A percentile compares a stretch with the other conserved stretches of the same genome.
Conservation (phyloP, 1,140 invertebrate species). For the Drosophila persimilis region DNA sequence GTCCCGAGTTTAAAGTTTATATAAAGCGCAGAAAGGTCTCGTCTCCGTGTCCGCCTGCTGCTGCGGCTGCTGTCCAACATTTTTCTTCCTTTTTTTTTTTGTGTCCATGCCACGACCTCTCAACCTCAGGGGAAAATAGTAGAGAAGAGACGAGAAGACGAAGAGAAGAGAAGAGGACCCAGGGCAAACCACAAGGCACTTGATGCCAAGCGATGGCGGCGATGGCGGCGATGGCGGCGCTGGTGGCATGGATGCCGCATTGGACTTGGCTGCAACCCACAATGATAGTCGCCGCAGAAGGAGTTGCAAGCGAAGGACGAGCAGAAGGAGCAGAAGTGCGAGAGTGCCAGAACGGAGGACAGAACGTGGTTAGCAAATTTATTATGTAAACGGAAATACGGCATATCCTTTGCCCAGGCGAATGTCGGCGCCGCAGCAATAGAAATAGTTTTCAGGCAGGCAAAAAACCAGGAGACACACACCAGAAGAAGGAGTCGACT, state of each 20-base stretch:
- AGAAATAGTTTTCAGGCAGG: slow-evolving; percentile 75
- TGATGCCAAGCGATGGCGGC: slow-evolving; percentile 72
- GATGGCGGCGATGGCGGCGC: slow-evolving; percentile 57
- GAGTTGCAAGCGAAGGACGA: slow-evolving; percentile 5
- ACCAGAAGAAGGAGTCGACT: slow-evolving; percentile 38
- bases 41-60: slow-evolving; percentile 9
- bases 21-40: slow-evolving; percentile 32
- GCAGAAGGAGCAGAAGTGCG: neutral
- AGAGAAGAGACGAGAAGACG: neutral
- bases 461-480: slow-evolving; percentile 40
- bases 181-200: slow-evolving; percentile 62
- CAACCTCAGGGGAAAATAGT: slow-evolving; percentile 26
- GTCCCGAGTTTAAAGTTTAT: slow-evolving; percentile 42
- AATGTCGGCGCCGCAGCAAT: slow-evolving; percentile 71
- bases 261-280: slow-evolving; percentile 15
- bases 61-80: slow-evolving; percentile 27
- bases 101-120: slow-evolving; percentile 19
- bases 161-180: neutral
- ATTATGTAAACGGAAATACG: slow-evolving; percentile 83
- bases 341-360: slow-evolving; percentile 50
- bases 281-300: slow-evolving; percentile 12
- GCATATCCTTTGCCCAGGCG: slow-evolving; percentile 75
- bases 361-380: slow-evolving; percentile 83
- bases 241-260: slow-evolving; percentile 55
- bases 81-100: neutral